Conservation (phyloP, 1,140 invertebrate genomes). For the Philotrypesis tridentata region DNA sequence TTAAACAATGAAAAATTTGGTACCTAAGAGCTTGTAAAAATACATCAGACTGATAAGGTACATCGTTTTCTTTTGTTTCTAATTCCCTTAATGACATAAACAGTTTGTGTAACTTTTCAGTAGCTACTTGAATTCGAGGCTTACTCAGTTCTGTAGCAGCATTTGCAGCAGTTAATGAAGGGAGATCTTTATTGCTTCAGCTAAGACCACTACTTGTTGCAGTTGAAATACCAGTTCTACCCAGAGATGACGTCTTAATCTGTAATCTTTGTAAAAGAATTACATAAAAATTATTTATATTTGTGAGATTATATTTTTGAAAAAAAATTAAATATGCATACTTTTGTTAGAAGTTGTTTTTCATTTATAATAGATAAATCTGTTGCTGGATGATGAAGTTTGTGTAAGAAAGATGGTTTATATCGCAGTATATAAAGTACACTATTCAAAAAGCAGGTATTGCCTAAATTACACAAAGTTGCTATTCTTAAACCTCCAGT, state of each 20-base stretch:
- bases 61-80: constrained; percentile 82
- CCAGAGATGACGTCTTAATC: constrained; percentile 85
- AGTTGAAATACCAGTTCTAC: constrained; percentile 76
- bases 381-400: constrained; percentile 86
- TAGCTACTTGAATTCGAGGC: constrained; percentile 81
- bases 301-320: constrained; percentile 9
- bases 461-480: constrained; percentile 89
- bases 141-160: constrained; percentile 73
- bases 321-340: constrained; percentile 52
- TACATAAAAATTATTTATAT: not conserved
- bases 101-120: constrained; percentile 86
- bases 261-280: constrained; percentile 57
- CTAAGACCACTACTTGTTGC: constrained; percentile 79
- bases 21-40: constrained; percentile 86
- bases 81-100: constrained; percentile 82
- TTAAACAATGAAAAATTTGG: constrained; percentile 11
- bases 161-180: constrained; percentile 76
- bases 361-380: constrained; percentile 82
- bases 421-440: constrained; percentile 93
- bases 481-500: constrained; percentile 77
- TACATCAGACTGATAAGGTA: constrained; percentile 86
- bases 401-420: constrained; percentile 91
- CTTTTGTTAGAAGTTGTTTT: constrained; percentile 79
- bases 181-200: constrained; percentile 85
- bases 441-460: constrained; percentile 94